A percentile compares a stretch with the other conserved stretches of the same genome.
Conservation (phyloP, 2,113 vertebrate species). For the Lycaon pictus region DNA sequence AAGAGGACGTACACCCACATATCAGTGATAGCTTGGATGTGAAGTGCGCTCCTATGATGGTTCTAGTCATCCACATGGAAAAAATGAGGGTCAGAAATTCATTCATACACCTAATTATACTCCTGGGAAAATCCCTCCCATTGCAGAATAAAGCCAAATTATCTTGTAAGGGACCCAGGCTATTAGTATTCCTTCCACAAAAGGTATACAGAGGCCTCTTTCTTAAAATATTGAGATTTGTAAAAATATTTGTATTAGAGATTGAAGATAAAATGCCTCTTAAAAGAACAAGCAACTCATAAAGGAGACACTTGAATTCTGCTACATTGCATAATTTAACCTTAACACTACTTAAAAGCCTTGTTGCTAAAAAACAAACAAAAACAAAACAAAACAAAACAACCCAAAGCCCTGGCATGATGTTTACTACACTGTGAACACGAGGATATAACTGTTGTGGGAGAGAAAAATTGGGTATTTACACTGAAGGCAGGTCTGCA, state of each 20-base stretch:
- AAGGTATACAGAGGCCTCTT: neutral
- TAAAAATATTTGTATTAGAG: neutral
- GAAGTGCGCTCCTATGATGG: neutral
- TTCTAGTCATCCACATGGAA: neutral
- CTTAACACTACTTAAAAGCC: neutral
- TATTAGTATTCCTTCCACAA: neutral
- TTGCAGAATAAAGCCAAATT: neutral
- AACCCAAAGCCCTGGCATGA: neutral
- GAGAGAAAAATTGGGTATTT: neutral
- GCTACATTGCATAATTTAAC: neutral
- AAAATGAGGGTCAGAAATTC: neutral
- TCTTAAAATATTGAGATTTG: neutral
- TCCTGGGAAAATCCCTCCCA: neutral
- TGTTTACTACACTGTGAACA: neutral
- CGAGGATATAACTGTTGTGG: neutral
- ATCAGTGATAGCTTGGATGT: neutral
- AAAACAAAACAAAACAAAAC: too few species aligned
- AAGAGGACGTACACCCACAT: neutral
- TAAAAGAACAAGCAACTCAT: neutral
- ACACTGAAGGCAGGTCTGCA: neutral
- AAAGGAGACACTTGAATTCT: neutral
- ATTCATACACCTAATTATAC: neutral
- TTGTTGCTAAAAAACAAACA: neutral
- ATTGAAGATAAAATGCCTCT: neutral
- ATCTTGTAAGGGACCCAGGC: neutral